These are phyloP conservation scores for Plodia interpunctella DNA, from an alignment of 1,140 invertebrate species.

Conservation along the genomic window DNA sequence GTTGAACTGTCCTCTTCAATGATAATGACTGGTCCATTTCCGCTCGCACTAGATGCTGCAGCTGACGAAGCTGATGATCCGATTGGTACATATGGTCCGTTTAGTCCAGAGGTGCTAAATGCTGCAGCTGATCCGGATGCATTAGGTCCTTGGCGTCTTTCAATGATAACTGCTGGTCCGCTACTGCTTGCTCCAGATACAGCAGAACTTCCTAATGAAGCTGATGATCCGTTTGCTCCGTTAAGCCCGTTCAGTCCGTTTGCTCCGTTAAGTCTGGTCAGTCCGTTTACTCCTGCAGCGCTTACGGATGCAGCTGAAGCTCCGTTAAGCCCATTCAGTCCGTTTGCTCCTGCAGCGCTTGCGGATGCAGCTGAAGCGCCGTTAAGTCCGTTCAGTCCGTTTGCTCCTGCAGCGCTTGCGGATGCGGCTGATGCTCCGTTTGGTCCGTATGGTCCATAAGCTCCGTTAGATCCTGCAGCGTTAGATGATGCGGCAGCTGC, in stretches of 20 bases:
- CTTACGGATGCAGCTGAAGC: no score
- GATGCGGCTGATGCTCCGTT: neutral
- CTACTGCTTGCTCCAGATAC: no score
- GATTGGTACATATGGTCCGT: neutral
- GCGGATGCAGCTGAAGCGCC: neutral
- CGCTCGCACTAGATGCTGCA: neutral
- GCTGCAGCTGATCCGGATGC: no score
- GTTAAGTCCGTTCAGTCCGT: no score
- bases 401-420: neutral
- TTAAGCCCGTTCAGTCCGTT: neutral
- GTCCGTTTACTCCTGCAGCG: neutral
- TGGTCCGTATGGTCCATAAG: conserved; percentile 6
- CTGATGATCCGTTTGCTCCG: conserved; percentile 10
- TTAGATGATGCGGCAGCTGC: neutral
- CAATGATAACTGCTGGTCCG: no score
- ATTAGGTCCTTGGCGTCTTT: no score
- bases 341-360: no score
- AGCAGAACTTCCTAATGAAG: neutral
- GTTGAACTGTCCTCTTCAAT: no score
- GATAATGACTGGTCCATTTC: neutral
- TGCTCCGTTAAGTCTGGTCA: neutral
- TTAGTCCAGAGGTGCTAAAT: no score
- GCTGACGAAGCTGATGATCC: conserved; percentile 5
- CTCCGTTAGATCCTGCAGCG: neutral
- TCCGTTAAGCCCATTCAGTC: neutral